These are phyloP conservation scores for Caracal caracal DNA, from an alignment of 2,113 vertebrate species.

Conservation along the genomic window DNA sequence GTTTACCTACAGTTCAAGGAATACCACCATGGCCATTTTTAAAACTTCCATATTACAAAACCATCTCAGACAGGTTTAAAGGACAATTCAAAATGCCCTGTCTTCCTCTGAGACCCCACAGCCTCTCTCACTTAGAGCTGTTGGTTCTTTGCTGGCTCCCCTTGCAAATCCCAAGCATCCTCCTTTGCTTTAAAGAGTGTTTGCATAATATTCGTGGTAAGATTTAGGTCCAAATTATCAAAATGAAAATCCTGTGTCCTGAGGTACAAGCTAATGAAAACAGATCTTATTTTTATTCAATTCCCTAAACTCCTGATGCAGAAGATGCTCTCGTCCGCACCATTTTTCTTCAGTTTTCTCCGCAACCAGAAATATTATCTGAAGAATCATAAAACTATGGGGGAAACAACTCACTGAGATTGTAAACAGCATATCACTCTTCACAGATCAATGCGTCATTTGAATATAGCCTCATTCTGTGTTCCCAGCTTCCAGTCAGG, in stretches of 20 bases:
- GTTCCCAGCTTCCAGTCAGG: constrained; percentile 42
- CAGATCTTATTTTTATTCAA: constrained; percentile 49
- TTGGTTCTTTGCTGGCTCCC: not conserved
- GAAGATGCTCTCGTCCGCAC: not conserved
- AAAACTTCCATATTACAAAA: not conserved
- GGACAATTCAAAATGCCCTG: not conserved
- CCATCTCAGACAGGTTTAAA: not conserved
- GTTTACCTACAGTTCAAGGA: not conserved
- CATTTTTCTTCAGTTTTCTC: constrained; percentile 47
- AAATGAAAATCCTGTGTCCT: constrained; percentile 65
- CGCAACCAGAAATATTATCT: constrained; percentile 41
- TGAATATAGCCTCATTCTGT: constrained; percentile 47
- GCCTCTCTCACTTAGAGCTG: not conserved
- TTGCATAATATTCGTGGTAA: constrained; percentile 40
- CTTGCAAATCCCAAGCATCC: not conserved
- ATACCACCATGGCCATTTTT: not conserved
- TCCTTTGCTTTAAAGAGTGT: not conserved
- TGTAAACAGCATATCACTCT: constrained; percentile 45
- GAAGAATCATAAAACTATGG: constrained; percentile 51
- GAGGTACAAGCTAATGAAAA: constrained; percentile 49
- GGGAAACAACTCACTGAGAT: constrained; percentile 54
- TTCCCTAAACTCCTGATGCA: constrained; percentile 30
- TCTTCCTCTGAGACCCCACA: not conserved
- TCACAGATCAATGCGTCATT: constrained; percentile 52
- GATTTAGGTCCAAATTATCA: constrained; percentile 54